Conservation (phyloP, 2,113 vertebrate genomes). For the Psilopogon haemacephalus region DNA sequence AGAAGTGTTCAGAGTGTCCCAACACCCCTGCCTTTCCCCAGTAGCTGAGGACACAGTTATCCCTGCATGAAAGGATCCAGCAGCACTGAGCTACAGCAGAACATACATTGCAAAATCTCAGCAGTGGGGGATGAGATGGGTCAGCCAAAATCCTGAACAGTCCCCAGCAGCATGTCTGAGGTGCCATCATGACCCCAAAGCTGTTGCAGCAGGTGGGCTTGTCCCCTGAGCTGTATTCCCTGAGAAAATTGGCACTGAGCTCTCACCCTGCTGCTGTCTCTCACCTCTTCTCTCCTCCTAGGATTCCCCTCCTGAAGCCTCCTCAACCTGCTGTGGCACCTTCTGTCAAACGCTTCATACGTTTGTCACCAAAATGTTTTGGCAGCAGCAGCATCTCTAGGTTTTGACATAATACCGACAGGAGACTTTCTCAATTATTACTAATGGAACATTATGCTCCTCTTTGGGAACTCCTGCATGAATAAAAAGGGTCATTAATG, state of each 20-base stretch:
- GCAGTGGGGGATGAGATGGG: not conserved
- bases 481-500: constrained; percentile 85
- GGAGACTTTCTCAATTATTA: constrained; percentile 81
- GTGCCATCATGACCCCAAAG: not conserved
- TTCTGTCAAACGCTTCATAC: constrained; percentile 74
- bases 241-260: not conserved
- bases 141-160: not conserved
- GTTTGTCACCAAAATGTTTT: constrained; percentile 82
- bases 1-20: not conserved
- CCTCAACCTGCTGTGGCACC: constrained; percentile 69
- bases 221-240: rapidly evolving
- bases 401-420: constrained; percentile 81
- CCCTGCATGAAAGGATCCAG: not conserved
- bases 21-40: not conserved
- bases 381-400: constrained; percentile 80
- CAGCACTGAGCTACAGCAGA: not conserved
- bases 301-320: constrained; percentile 55
- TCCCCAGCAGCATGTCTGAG: not conserved
- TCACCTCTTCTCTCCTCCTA: constrained; percentile 2
- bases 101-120: not conserved
- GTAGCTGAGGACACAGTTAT: not conserved
- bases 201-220: not conserved
- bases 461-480: constrained; percentile 80
- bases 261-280: not conserved
- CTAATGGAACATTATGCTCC: constrained; percentile 80